These are phyloP conservation scores for Threskiornis aethiopicus DNA, from an alignment of 2,797 vertebrate genomes.

Conservation along the genomic window DNA sequence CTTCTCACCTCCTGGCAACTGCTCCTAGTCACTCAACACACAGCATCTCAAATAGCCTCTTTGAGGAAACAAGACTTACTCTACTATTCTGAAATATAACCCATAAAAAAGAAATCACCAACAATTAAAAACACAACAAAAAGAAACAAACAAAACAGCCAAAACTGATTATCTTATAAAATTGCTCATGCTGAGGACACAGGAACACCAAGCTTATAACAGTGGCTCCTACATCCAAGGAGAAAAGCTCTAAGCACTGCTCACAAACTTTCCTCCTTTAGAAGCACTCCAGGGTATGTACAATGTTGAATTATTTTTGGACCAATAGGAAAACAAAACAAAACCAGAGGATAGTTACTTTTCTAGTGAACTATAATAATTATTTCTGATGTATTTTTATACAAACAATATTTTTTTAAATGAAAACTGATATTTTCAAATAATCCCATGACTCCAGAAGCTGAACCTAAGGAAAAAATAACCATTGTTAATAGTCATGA, in stretches of 20 bases:
- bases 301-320: neutral
- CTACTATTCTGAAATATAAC: neutral
- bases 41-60: neutral
- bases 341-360: neutral
- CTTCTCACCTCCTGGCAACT: neutral
- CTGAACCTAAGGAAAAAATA: neutral
- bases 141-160: neutral
- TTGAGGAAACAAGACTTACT: neutral
- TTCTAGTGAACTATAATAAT: neutral
- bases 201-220: neutral
- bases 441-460: neutral
- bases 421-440: neutral
- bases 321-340: neutral
- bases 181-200: neutral
- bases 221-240: neutral
- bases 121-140: neutral
- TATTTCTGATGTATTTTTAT: neutral
- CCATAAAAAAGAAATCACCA: neutral
- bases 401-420: neutral
- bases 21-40: neutral
- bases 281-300: fast-evolving
- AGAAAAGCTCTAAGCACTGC: neutral
- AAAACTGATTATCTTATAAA: neutral
- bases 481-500: neutral
- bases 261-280: neutral